Conservation (phyloP, 1,140 invertebrate species). For the Drosophila kurseongensis region DNA sequence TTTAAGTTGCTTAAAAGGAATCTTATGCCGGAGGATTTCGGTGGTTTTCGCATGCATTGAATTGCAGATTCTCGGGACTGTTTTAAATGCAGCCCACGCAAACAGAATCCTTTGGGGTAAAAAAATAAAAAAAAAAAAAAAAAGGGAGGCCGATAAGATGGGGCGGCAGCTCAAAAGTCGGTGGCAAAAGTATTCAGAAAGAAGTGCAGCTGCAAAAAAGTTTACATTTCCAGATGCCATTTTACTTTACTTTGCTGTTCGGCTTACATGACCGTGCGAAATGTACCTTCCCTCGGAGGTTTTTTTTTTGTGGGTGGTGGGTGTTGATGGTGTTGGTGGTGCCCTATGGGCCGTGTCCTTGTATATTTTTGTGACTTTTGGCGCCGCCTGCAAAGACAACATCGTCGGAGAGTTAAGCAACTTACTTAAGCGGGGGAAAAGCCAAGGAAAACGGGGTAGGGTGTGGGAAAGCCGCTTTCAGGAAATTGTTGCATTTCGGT, state of each 20-base stretch:
- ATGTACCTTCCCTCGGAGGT: slow-evolving; percentile 30
- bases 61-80: slow-evolving; percentile 72
- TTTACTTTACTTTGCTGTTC: slow-evolving; percentile 74
- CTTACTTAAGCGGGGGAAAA: slow-evolving; percentile 66
- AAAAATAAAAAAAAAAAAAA: slow-evolving; percentile 19
- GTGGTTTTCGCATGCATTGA: slow-evolving; percentile 59
- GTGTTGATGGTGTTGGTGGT: background rate
- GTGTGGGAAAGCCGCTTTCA: slow-evolving; percentile 59
- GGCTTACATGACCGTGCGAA: slow-evolving; percentile 53
- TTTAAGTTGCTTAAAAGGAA: slow-evolving; percentile 44
- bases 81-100: slow-evolving; percentile 71
- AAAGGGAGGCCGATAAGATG: slow-evolving; percentile 3
- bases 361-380: slow-evolving; percentile 64
- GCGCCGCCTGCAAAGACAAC: slow-evolving; percentile 79
- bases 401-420: slow-evolving; percentile 71
- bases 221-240: slow-evolving; percentile 82
- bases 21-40: slow-evolving; percentile 47
- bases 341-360: slow-evolving; percentile 23
- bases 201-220: slow-evolving; percentile 76
- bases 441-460: slow-evolving; percentile 16
- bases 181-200: slow-evolving; percentile 80
- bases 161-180: slow-evolving; percentile 57
- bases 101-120: slow-evolving; percentile 34
- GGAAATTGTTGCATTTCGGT: slow-evolving; percentile 80
- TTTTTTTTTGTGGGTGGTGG: slow-evolving; percentile 1